These are phyloP conservation scores for Lobophora halterata DNA, from an alignment of 2,888 invertebrate species.

Conservation along the genomic window DNA sequence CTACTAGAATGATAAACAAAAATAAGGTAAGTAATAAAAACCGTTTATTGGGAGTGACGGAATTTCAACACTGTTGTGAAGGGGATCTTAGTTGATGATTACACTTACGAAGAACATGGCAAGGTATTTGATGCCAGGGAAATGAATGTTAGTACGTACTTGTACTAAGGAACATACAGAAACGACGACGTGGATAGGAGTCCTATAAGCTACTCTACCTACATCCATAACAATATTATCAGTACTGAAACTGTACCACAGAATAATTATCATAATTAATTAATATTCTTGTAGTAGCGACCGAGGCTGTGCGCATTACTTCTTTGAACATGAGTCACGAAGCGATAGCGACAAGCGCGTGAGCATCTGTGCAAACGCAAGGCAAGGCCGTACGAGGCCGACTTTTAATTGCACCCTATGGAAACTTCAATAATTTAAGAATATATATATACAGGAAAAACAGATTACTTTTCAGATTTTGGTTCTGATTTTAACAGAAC, in stretches of 20 bases:
- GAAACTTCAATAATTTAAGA: constrained; percentile 23
- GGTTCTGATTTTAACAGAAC: neutral
- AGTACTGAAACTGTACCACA: constrained; percentile 7
- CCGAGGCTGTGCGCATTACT: constrained; percentile 22
- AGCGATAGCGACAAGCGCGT: constrained; percentile 34
- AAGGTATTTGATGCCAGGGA: too few species aligned
- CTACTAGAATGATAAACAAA: too few species aligned
- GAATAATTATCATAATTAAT: constrained; percentile 23
- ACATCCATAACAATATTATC: neutral
- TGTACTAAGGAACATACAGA: too few species aligned
- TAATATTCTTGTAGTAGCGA: constrained; percentile 23
- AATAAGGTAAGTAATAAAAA: too few species aligned
- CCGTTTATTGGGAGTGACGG: too few species aligned
- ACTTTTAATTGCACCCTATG: constrained; percentile 39
- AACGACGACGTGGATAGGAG: too few species aligned
- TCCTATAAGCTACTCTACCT: too few species aligned
- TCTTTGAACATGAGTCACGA: constrained; percentile 38
- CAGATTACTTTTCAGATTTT: too few species aligned
- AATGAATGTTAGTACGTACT: too few species aligned
- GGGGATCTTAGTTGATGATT: too few species aligned
- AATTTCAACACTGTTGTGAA: too few species aligned
- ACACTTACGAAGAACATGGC: too few species aligned
- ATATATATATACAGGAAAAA: neutral
- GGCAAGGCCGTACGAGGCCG: constrained; percentile 62
- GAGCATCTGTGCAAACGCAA: constrained; percentile 62